Evolutionary conservation across 1,140 invertebrate species (phyloP).

Genomic region (Eulimnadia texana): DNA sequence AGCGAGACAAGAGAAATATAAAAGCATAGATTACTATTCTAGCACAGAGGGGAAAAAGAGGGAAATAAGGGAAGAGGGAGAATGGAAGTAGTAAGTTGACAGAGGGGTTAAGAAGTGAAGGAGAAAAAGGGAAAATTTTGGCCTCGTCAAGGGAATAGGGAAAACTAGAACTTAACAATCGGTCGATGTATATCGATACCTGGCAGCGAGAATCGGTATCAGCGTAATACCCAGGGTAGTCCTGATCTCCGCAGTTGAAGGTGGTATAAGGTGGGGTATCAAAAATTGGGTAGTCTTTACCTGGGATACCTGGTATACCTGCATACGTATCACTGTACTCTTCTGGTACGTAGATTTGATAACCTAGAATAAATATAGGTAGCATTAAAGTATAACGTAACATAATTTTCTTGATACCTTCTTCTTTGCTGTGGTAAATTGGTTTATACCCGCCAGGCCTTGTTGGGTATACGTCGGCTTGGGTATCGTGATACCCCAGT

Average conservation of each 20-base stretch:
- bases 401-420: background rate
- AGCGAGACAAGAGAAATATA: too few relatives aligned
- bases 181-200: slow-evolving; percentile 26
- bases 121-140: too few relatives aligned
- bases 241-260: slow-evolving; percentile 31
- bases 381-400: background rate
- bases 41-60: too few relatives aligned
- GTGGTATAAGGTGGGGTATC: slow-evolving; percentile 28
- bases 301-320: slow-evolving; percentile 28
- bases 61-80: too few relatives aligned
- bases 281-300: slow-evolving; percentile 32
- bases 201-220: slow-evolving; percentile 33
- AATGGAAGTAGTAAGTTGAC: too few relatives aligned
- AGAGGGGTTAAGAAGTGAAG: too few relatives aligned
- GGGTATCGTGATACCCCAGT: background rate
- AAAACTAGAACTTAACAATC: too few relatives aligned
- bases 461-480: background rate
- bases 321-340: background rate
- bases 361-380: background rate
- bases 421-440: background rate
- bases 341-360: slow-evolving; percentile 1
- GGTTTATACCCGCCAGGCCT: background rate
- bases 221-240: slow-evolving; percentile 34
- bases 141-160: too few relatives aligned
- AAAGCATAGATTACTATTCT: too few relatives aligned